Base-by-base conservation (phyloP, 2,797 vertebrate genomes). In the Chelon auratus region DNA sequence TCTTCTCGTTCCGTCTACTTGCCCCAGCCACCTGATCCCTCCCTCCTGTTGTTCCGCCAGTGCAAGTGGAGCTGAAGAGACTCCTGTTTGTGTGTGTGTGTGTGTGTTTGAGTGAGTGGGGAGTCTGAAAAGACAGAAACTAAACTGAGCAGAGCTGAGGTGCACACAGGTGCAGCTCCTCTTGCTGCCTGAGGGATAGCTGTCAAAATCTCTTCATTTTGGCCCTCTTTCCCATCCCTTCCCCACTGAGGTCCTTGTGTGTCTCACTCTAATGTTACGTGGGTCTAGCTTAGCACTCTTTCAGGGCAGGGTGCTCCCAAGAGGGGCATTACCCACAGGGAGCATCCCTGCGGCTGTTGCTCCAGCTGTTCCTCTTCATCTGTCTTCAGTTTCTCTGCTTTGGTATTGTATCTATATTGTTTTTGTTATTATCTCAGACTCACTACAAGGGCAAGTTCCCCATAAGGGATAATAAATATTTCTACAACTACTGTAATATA, bases 11-110 rank as follows among this genome's bases (percentile, higher is more conserved):
- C 61, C n/a, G 51, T 82, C 80, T 71, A 81, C 75, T 73, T 68
- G 69, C 81, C 78, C 69, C 77, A 78, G 77, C 84, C 89, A 91
- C 91, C 93, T 93, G 91, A 92, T 89, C 81, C 84, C 68, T 72
- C 78, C 85, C 86, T 77, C 84, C 70, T 75, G 77, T 84, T 74
- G 83, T 78, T 81, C 64, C 2, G 0, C 59, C 74, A 45, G 64
- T 77, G 84, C 83, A 83, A 87, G 39, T 62, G 51, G 54, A 75
- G 66, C 59, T 66, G 83, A 82, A 50, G 69, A 60, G 52, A 62
- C 68, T 60, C 56, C 64, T 70, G 70, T 74, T 56, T 62, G 54
- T 47, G 53, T 53, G 22, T 48, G 47, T 48, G 47, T 51, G 45
- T 51, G 78, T 57, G 70, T 50, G 53, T 58, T 51, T 57, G 69